Evolutionary conservation across 1,140 invertebrate species (phyloP), one percentile per base, ranked within the genome.

Genomic region (Lethrus apterus): DNA sequence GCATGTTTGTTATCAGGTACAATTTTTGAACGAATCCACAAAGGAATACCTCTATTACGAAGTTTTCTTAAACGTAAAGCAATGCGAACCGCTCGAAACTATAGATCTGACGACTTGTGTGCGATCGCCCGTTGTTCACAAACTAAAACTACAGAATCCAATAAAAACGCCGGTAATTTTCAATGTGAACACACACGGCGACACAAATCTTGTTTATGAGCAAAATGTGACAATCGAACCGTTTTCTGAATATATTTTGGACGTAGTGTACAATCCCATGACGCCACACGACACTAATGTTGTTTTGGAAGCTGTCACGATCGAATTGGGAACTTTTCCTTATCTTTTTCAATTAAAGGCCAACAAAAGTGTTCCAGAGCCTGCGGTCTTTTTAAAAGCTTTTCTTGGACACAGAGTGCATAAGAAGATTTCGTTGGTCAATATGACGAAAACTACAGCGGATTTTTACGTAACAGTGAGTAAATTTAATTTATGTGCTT

Each of bases 31-130:
- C 33, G 33, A 46, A 11, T n/a, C 35, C 8, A 56, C 50, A 19
- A 44, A 44, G 13, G 56, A 58, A 38, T 60, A 55, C 31, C 11
- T 55, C 9, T 58, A 36, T 43, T 58, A 55, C 18, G 54, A 56
- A 29, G 32, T 60, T 11, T 26, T 9, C 8, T 38, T 58, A 9
- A 57, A 49, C 17, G 54, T 55, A 18, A 11, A 48, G 9, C 46
- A 56, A 31, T 31, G 52, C 19, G 47, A 48, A 11, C 31, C 46
- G 1, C 14, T 55, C 10, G 50, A 50, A 20, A 36, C 21, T 15
- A 56, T 56, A 17, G 26, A 30, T 7, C 21, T 60, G 11, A 11
- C 9, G 4, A 54, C 50, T 13, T 49, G 51, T 24, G 52, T 50
- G 2, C 21, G 56, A 17, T 23, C 43, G 17, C 34, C 48, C 1